Percentiles rank a stretch among this genome's conserved stretches.
Evolutionary conservation across 2,797 vertebrate species (phyloP).

Genomic region (Xiphophorus birchmanni): DNA sequence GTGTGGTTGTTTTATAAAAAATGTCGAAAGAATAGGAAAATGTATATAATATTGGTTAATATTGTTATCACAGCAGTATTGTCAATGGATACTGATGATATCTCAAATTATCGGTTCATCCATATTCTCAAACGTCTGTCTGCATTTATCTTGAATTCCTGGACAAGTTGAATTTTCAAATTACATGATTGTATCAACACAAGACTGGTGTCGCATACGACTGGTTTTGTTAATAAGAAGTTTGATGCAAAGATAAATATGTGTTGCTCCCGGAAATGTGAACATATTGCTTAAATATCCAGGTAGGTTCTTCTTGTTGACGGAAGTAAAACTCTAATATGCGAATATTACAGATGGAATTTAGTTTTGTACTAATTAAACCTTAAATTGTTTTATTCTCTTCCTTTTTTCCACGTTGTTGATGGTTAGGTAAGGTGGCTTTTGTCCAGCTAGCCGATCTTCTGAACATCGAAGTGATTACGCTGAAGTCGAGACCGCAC

Average conservation of each 20-base stretch:
- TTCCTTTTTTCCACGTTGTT: not conserved
- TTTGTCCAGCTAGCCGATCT: conserved; percentile 92
- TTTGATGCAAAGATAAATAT: not conserved
- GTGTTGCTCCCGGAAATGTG: not conserved
- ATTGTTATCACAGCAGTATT: not conserved
- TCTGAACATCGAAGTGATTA: conserved; percentile 91
- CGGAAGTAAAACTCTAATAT: not conserved
- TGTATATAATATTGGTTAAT: not conserved
- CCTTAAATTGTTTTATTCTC: not conserved
- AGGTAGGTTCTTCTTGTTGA: not conserved
- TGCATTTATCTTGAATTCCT: not conserved
- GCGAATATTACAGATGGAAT: not conserved
- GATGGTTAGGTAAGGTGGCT: conserved; percentile 82
- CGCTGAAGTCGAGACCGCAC: conserved; percentile 84
- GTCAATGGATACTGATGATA: not conserved
- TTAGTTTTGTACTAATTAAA: not conserved
- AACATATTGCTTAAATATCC: not conserved
- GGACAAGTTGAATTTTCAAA: not conserved
- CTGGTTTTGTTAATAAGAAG: not conserved
- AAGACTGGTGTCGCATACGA: not conserved
- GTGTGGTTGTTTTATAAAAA: no score
- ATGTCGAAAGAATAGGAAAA: no score
- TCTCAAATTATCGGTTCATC: not conserved
- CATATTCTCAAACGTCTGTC: not conserved
- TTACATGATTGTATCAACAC: not conserved